Conservation (phyloP, 2,797 vertebrate genomes). For the Chloroceryle amazona region DNA sequence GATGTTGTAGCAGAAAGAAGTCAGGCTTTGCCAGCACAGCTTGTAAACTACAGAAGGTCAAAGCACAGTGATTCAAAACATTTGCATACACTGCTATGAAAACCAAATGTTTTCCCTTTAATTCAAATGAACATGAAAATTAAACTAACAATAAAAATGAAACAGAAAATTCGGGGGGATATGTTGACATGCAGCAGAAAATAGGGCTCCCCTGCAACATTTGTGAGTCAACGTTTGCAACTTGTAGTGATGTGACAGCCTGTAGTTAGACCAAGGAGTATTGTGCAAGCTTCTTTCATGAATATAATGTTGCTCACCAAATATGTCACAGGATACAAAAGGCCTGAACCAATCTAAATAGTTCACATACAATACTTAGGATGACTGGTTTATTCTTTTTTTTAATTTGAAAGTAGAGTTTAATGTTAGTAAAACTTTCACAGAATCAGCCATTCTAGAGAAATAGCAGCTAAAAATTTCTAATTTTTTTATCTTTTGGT, state of each 20-base stretch:
- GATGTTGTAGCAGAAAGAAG: slow-evolving; percentile 48
- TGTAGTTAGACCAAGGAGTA: background rate
- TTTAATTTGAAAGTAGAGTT: background rate
- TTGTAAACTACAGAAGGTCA: slow-evolving; percentile 67
- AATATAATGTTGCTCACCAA: background rate
- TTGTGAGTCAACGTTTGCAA: background rate
- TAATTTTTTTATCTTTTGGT: background rate
- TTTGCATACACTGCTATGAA: slow-evolving; percentile 59
- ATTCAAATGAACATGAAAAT: slow-evolving; percentile 46
- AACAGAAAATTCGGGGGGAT: background rate
- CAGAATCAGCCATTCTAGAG: background rate
- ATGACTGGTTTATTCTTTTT: background rate
- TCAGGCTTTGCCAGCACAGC: slow-evolving; percentile 55
- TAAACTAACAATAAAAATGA: slow-evolving; percentile 49
- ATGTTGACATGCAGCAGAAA: slow-evolving; percentile 26
- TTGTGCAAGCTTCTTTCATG: background rate
- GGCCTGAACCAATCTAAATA: background rate
- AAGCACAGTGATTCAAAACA: slow-evolving; percentile 59
- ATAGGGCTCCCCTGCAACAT: background rate
- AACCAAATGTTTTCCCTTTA: slow-evolving; percentile 56
- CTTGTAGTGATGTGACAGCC: background rate
- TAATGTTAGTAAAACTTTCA: background rate
- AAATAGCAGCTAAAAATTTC: background rate
- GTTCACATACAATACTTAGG: background rate
- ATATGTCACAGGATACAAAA: background rate